Evolutionary conservation across 2,113 vertebrate species (phyloP), one percentile per base, ranked within the genome.

Genomic region (Rostratula benghalensis): DNA sequence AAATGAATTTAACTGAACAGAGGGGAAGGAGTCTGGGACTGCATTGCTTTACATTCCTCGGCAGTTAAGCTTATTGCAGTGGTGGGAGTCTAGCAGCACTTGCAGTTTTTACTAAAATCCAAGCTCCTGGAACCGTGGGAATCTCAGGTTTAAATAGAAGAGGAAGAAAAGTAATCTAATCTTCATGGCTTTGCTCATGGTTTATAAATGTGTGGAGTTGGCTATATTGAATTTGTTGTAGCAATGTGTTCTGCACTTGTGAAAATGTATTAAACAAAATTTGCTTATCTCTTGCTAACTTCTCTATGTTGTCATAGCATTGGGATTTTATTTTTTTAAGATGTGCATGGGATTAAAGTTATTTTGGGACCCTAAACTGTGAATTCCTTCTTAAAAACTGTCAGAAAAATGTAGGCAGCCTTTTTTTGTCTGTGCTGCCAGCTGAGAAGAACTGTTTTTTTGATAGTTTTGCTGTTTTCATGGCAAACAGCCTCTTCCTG

Each of bases 291-390:
- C 67, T 61, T 89, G 39, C 41, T 48, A 57, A 41, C 50, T 95
- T 59, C 80, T 41, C 35, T 12, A 3, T 91, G 85, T 87, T 91
- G 81, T 93, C 82, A 87, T 56, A 93, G 94, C 53, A 54, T 11
- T 91, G 59, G 63, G 50, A 7, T 41, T 22, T 67, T 92, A 87
- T 68, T 89, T 93, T 68, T 57, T 63, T 63, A 12, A 22, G 63
- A 64, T 39, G 43, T 94, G 70, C 53, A 79, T 89, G 53, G 59
- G 39, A 84, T 76, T 85, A 33, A 89, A 93, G 84, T 85, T 96
- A 95, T 96, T 96, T 95, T 76, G 43, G 74, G 65, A 91, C 39
- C 28, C 45, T 79, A 87, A 91, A 90, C 87, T 93, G 78, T 90
- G 57, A 94, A 87, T 84, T 87, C 19, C 19, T 71, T 53, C 89